phyloP scores from a whole-genome alignment of 2,888 invertebrate genomes.

The Formica aserva region DNA sequence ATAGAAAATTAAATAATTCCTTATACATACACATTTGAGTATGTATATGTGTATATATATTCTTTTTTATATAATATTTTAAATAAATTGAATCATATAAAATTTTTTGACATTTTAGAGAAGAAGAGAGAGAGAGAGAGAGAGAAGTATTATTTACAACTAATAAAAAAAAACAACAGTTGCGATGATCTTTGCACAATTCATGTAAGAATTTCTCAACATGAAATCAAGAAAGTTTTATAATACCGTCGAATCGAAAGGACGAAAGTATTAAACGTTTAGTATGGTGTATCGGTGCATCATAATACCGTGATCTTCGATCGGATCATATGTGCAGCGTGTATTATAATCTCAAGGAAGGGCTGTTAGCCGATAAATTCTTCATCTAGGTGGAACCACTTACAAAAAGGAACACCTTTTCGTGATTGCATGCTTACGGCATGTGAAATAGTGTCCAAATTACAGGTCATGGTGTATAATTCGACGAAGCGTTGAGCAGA shows the following conservation, averaged over 20 bases:
- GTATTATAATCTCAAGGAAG: constrained; percentile 75
- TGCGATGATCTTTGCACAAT: constrained; percentile 14
- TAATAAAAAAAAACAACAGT: neutral
- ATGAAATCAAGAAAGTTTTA: constrained; percentile 65
- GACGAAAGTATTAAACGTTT: constrained; percentile 4
- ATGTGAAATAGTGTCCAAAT: constrained; percentile 83
- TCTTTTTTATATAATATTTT: neutral
- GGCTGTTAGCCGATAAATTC: constrained; percentile 81
- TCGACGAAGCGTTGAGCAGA: constrained; percentile 76
- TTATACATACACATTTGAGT: neutral
- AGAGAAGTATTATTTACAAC: neutral
- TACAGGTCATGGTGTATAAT: constrained; percentile 81
- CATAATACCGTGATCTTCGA: constrained; percentile 66
- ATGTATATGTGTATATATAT: neutral
- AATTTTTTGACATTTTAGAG: neutral
- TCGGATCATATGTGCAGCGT: constrained; percentile 66
- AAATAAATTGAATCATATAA: neutral
- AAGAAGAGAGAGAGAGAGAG: neutral
- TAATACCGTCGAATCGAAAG: constrained; percentile 23
- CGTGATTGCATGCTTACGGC: constrained; percentile 83
- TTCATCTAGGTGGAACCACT: constrained; percentile 82
- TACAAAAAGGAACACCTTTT: constrained; percentile 81
- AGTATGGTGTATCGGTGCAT: constrained; percentile 49
- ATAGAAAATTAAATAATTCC: neutral
- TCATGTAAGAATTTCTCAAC: constrained; percentile 59